Percentiles rank a stretch among this genome's conserved stretches.
Conservation (phyloP, 1,140 invertebrate genomes). For the Caenorhabditis brenneri region DNA sequence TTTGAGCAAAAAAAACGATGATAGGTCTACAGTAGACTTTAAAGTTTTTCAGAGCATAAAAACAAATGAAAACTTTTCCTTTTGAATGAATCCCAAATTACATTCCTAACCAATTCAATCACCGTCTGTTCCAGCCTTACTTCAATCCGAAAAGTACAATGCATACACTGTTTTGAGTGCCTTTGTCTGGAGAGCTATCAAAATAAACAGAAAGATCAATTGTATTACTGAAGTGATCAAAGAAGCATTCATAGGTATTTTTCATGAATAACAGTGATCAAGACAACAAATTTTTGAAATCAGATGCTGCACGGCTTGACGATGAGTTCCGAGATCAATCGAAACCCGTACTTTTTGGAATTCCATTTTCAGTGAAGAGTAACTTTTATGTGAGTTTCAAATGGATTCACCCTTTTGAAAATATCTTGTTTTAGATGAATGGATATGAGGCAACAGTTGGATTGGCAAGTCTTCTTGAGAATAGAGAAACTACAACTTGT, state of each 20-base stretch:
- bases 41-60: too few relatives aligned
- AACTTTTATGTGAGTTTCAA: constrained; percentile 64
- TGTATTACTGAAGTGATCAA: constrained; percentile 37
- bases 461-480: constrained; percentile 69
- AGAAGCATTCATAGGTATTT: background rate
- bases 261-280: background rate
- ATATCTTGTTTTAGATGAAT: constrained; percentile 65
- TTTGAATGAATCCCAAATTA: too few relatives aligned
- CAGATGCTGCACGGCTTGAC: background rate
- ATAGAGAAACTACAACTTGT: constrained; percentile 67
- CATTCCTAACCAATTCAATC: background rate
- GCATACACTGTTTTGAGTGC: constrained; percentile 26
- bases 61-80: too few relatives aligned
- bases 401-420: background rate
- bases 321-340: background rate
- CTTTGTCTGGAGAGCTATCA: constrained; percentile 33
- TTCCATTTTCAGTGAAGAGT: constrained; percentile 69
- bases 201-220: constrained; percentile 27
- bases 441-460: constrained; percentile 73
- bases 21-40: too few relatives aligned
- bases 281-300: too few relatives aligned
- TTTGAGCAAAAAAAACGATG: too few relatives aligned
- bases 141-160: constrained; percentile 7
- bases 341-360: constrained; percentile 65
- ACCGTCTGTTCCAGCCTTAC: background rate